Evolutionary conservation across 2,888 invertebrate species (phyloP), one percentile per base, ranked within the genome.

Genomic region (Byasa hedistus): DNA sequence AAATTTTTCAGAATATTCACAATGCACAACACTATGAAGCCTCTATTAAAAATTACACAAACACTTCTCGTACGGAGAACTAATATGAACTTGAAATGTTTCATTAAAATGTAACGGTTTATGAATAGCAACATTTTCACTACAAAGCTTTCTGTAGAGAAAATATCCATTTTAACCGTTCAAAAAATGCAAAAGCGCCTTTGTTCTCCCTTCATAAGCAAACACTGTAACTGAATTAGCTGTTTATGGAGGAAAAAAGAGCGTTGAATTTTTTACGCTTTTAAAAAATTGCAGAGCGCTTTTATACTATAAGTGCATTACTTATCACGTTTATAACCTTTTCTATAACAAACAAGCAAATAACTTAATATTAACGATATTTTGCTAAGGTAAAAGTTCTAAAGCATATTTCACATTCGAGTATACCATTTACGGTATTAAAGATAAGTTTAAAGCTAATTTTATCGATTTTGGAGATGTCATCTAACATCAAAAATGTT

Each of bases 101-200:
- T 54, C 12, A 61, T 61, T 61, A 19, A 55, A 54, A 61, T n/a
- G 39, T 55, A 54, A 22, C 22, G 21, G 7, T 57, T 57, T 57
- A 12, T 17, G 27, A 51, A 62, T 7, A 56, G 56, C 48, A 57
- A 48, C 21, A 57, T 57, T 23, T 51, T 23, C 36, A 22, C 21
- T 17, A 52, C 21, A 58, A 64, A 54, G 58, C 54, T 24, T 24
- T 59, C 22, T 39, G 54, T 3, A 2, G n/a, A n/a, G 4, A 12
- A 24, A 27, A 52, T n/a, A 58, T 36, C 15, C 22, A 22, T 52
- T 63, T 27, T 19, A 32, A 57, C 32, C 32, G 19, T 21, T 23
- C 63, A 51, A 64, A 64, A 57, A 64, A 63, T 10, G 3, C 52
- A 44, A 64, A 52, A 59, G 58, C 58, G 39, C 59, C 54, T 64